Evolutionary conservation across 1,140 invertebrate genomes (phyloP).

Genomic region (Popillia japonica): DNA sequence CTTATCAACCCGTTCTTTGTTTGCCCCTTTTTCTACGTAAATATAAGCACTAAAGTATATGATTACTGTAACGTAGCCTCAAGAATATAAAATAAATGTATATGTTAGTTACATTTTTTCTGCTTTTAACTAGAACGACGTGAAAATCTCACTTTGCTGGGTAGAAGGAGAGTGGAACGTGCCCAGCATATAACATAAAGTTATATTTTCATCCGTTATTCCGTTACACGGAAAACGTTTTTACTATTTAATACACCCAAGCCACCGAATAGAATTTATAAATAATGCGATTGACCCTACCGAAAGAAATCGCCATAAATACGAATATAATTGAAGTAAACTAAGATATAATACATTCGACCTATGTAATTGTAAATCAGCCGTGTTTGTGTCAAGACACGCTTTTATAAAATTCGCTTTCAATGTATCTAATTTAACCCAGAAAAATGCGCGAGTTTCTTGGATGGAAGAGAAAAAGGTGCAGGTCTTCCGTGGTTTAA

Average conservation of each 20-base stretch:
- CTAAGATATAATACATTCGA: background rate
- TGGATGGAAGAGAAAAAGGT: background rate
- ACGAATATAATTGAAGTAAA: background rate
- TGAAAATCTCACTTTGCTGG: background rate
- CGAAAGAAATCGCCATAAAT: too few relatives aligned
- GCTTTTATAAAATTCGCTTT: background rate
- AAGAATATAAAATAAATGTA: background rate
- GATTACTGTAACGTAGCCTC: background rate
- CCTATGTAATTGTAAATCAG: too few relatives aligned
- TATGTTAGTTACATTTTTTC: background rate
- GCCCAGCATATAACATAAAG: background rate
- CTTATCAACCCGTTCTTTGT: slow-evolving; percentile 2
- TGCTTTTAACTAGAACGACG: background rate
- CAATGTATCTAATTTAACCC: background rate
- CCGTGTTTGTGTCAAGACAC: background rate
- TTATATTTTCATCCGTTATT: background rate
- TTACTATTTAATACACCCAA: background rate
- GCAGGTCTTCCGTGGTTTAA: background rate
- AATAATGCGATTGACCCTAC: background rate
- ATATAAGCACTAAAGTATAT: background rate
- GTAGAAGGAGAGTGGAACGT: background rate
- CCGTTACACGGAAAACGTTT: background rate
- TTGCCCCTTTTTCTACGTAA: too few relatives aligned
- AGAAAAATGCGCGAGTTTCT: background rate
- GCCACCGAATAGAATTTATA: background rate